A percentile compares a stretch with the other conserved stretches of the same genome.
Conservation (phyloP, 2,888 invertebrate species). For the Glomeris marginata region DNA sequence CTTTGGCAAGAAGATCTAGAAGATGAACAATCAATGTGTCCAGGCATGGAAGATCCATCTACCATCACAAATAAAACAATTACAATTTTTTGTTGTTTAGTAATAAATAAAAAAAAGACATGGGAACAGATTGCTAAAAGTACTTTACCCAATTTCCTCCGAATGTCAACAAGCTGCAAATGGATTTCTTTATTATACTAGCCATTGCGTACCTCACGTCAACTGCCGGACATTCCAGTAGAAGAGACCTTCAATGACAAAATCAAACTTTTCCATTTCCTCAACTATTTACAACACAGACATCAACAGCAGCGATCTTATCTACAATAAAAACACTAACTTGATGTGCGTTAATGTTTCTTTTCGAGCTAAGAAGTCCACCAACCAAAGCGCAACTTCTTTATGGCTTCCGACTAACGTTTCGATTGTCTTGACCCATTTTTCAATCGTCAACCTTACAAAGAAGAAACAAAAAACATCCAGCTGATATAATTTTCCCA, state of each 20-base stretch:
- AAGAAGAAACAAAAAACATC: slow-evolving; percentile 11
- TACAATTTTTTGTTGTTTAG: background rate
- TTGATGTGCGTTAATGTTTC: slow-evolving; percentile 28
- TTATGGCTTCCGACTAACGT: slow-evolving; percentile 25
- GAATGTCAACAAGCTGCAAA: slow-evolving; percentile 22
- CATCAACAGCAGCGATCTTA: background rate
- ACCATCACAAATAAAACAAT: slow-evolving; percentile 7
- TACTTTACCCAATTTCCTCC: slow-evolving; percentile 11
- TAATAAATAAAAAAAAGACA: slow-evolving; percentile 1
- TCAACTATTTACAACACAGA: background rate
- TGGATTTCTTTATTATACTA: slow-evolving; percentile 26
- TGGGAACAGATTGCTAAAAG: background rate
- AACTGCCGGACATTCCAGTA: slow-evolving; percentile 31
- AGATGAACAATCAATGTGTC: slow-evolving; percentile 27
- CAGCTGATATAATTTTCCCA: background rate
- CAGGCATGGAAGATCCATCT: slow-evolving; percentile 10
- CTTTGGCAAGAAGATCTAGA: slow-evolving; percentile 29
- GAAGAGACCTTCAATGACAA: slow-evolving; percentile 26
- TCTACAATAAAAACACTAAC: slow-evolving; percentile 20
- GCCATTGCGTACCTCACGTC: slow-evolving; percentile 30
- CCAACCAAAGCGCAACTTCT: slow-evolving; percentile 28
- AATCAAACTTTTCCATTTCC: background rate
- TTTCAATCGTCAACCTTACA: slow-evolving; percentile 25
- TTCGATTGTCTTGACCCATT: slow-evolving; percentile 29
- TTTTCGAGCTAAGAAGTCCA: slow-evolving; percentile 28